Conservation (phyloP, 2,113 vertebrate genomes). For the Xiphophorus couchianus region DNA sequence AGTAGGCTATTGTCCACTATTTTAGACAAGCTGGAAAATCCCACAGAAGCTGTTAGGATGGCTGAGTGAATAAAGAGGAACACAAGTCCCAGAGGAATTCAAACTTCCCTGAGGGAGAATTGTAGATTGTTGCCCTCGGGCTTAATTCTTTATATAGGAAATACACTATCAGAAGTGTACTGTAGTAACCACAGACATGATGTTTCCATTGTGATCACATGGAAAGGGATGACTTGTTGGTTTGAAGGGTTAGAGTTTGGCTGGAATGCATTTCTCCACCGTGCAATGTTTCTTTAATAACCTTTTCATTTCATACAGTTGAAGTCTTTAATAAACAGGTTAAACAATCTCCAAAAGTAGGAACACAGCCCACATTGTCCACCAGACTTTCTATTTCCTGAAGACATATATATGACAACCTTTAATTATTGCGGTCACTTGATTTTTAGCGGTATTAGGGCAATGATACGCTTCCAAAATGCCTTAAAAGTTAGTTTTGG, state of each 20-base stretch:
- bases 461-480: slow-evolving; percentile 60
- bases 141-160: slow-evolving; percentile 13
- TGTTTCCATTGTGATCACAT: neutral
- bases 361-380: slow-evolving; percentile 44
- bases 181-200: slow-evolving; percentile 9
- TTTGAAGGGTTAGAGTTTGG: neutral
- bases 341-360: slow-evolving; percentile 1
- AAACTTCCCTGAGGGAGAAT: slow-evolving; percentile 33
- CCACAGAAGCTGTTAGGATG: slow-evolving; percentile 37
- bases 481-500: slow-evolving; percentile 64
- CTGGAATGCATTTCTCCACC: slow-evolving; percentile 6
- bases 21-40: slow-evolving; percentile 52
- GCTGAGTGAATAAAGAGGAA: slow-evolving; percentile 44
- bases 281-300: slow-evolving; percentile 10
- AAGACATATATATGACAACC: slow-evolving; percentile 49
- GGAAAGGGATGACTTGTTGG: slow-evolving; percentile 14
- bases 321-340: slow-evolving; percentile 13
- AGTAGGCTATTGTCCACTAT: slow-evolving; percentile 36
- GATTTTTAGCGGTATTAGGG: slow-evolving; percentile 45
- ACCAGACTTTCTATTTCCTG: slow-evolving; percentile 37
- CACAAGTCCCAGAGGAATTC: slow-evolving; percentile 38
- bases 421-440: slow-evolving; percentile 58
- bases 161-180: slow-evolving; percentile 3
- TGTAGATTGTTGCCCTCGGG: slow-evolving; percentile 2
- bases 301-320: slow-evolving; percentile 14